Evolutionary conservation across 2,113 vertebrate genomes (phyloP).

Genomic region (Syrrhaptes paradoxus): DNA sequence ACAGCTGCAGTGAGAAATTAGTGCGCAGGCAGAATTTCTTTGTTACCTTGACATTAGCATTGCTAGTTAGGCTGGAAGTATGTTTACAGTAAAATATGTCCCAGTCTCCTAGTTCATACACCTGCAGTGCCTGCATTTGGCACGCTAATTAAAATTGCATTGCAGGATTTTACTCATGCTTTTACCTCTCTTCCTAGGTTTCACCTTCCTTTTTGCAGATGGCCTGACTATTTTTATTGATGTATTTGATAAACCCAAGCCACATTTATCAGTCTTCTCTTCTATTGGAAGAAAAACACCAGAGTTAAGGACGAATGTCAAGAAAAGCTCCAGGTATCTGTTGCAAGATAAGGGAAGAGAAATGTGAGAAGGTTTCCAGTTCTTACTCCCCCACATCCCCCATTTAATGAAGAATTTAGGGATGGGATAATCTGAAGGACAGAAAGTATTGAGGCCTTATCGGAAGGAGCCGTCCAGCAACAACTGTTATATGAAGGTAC

Average conservation of each 20-base stretch:
- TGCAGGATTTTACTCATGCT: not conserved
- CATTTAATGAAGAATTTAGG: not conserved
- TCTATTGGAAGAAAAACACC: constrained; percentile 27
- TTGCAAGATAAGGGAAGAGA: constrained; percentile 20
- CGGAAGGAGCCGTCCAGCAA: not conserved
- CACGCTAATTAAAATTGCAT: constrained; percentile 36
- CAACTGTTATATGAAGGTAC: not conserved
- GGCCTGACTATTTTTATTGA: constrained; percentile 22
- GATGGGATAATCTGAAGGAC: not conserved
- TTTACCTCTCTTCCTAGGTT: not conserved
- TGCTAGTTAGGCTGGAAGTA: constrained; percentile 65
- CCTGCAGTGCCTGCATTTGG: constrained; percentile 44
- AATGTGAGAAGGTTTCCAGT: constrained; percentile 11
- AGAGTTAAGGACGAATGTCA: not conserved
- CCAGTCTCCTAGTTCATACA: not conserved
- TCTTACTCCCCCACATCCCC: not conserved
- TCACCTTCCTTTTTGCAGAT: not conserved
- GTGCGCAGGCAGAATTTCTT: constrained; percentile 69
- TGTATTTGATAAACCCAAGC: constrained; percentile 25
- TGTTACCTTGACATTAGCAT: constrained; percentile 76
- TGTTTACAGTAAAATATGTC: constrained; percentile 47
- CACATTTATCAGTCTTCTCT: constrained; percentile 13
- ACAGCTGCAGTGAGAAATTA: constrained; percentile 82
- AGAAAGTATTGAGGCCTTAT: not conserved
- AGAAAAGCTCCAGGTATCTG: constrained; percentile 20